These are phyloP conservation scores for Drepana arcuata DNA, from an alignment of 1,140 invertebrate species.

Conservation along the genomic window DNA sequence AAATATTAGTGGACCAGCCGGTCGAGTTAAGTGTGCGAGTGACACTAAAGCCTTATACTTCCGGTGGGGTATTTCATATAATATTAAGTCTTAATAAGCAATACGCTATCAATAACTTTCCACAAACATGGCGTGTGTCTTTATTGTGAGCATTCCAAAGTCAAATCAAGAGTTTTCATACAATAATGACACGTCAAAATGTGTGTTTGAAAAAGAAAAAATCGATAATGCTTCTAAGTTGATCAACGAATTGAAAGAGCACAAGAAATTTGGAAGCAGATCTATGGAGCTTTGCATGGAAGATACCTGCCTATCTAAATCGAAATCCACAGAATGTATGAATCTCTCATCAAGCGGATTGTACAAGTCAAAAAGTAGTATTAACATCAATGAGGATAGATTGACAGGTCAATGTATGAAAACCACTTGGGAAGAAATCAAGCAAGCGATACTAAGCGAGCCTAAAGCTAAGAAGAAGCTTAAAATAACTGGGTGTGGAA, in stretches of 20 bases:
- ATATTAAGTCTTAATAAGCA: no score
- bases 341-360: conserved; percentile 4
- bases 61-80: no score
- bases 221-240: conserved; percentile 16
- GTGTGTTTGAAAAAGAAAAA: conserved; percentile 20
- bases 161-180: no score
- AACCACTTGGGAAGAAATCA: conserved; percentile 22
- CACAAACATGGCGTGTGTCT: not conserved
- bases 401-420: conserved; percentile 6
- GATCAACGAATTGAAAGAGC: conserved; percentile 17
- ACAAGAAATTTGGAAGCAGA: conserved; percentile 12
- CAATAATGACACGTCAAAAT: conserved; percentile 12
- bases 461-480: conserved; percentile 24
- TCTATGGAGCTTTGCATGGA: conserved; percentile 7
- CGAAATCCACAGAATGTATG: conserved; percentile 23
- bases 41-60: not conserved
- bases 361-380: conserved; percentile 20
- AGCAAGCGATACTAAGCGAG: no score
- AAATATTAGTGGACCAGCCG: no score
- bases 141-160: no score
- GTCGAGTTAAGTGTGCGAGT: not conserved
- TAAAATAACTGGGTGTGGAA: conserved; percentile 15
- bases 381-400: conserved; percentile 1
- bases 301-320: conserved; percentile 10
- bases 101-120: not conserved